A percentile compares a stretch with the other conserved stretches of the same genome.
Conservation (phyloP, 2,888 invertebrate species). For the Troglohyphantes excavatus region DNA sequence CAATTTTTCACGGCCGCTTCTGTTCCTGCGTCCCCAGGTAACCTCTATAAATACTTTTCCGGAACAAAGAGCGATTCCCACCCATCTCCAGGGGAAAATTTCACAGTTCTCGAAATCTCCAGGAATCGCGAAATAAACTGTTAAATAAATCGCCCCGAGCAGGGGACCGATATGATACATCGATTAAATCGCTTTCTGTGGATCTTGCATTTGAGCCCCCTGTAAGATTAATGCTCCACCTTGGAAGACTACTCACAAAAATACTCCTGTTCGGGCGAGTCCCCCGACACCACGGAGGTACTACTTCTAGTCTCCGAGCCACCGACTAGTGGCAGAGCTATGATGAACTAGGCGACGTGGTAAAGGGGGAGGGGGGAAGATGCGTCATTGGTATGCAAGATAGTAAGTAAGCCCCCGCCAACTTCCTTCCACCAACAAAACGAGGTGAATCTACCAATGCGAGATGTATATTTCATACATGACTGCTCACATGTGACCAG, state of each 20-base stretch:
- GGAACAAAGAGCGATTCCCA: conserved; percentile 56
- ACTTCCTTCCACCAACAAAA: conserved; percentile 66
- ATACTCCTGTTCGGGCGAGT: conserved; percentile 60
- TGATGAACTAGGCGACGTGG: conserved; percentile 60
- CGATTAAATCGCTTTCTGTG: conserved; percentile 72
- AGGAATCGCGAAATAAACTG: conserved; percentile 73
- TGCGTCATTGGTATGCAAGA: conserved; percentile 78
- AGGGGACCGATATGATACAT: conserved; percentile 73
- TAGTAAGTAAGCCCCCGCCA: conserved; percentile 49
- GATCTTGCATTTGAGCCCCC: conserved; percentile 63
- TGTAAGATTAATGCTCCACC: conserved; percentile 67
- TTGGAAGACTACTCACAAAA: conserved; percentile 61
- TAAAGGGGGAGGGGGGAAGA: conserved; percentile 38
- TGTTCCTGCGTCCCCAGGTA: conserved; percentile 19
- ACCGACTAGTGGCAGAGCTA: conserved; percentile 53
- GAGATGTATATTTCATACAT: conserved; percentile 79
- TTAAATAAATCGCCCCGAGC: conserved; percentile 71
- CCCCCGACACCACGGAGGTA: conserved; percentile 51
- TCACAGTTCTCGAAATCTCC: conserved; percentile 71
- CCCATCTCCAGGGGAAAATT: conserved; percentile 62
- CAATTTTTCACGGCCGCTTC: conserved; percentile 43
- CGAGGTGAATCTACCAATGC: conserved; percentile 76
- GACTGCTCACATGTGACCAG: conserved; percentile 74
- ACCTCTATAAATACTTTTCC: conserved; percentile 29
- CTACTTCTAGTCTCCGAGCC: conserved; percentile 54